Conservation (phyloP, 2,113 vertebrate genomes). For the Eclectus roratus region DNA sequence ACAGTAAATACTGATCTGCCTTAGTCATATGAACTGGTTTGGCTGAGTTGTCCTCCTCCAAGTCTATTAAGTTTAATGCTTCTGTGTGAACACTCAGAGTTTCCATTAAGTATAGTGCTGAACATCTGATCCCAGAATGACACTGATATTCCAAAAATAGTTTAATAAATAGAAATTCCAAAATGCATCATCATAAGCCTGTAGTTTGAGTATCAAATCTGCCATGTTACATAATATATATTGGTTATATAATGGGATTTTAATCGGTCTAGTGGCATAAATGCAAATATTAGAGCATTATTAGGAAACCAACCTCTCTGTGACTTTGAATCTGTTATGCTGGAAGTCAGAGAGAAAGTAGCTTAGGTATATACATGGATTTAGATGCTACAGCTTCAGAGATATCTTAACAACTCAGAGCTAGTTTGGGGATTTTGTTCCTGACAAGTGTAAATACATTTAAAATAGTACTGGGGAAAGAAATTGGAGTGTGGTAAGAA, state of each 20-base stretch:
- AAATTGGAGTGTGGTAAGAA: not conserved
- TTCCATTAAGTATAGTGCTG: conserved; percentile 8
- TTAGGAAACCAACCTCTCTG: conserved; percentile 8
- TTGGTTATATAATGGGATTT: conserved; percentile 65
- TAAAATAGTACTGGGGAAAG: not conserved
- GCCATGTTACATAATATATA: conserved; percentile 42
- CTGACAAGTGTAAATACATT: not conserved
- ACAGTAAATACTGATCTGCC: conserved; percentile 19
- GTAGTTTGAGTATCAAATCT: conserved; percentile 20
- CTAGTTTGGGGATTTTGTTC: not conserved
- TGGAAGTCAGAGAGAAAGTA: conserved; percentile 1
- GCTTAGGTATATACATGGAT: not conserved
- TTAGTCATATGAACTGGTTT: not conserved
- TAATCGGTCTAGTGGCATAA: conserved; percentile 33
- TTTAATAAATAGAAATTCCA: conserved; percentile 34
- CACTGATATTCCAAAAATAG: conserved; percentile 38
- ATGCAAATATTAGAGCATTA: conserved; percentile 8
- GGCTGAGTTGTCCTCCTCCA: not conserved
- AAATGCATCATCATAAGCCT: conserved; percentile 33
- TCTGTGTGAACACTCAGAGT: not conserved
- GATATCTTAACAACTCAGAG: not conserved
- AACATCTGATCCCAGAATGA: conserved; percentile 23
- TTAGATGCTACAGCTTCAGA: not conserved
- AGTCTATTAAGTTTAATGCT: not conserved
- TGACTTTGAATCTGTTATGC: conserved; percentile 13